phyloP scores from a whole-genome alignment of 1,140 invertebrate genomes.

The Gonatopus flavifemur region DNA sequence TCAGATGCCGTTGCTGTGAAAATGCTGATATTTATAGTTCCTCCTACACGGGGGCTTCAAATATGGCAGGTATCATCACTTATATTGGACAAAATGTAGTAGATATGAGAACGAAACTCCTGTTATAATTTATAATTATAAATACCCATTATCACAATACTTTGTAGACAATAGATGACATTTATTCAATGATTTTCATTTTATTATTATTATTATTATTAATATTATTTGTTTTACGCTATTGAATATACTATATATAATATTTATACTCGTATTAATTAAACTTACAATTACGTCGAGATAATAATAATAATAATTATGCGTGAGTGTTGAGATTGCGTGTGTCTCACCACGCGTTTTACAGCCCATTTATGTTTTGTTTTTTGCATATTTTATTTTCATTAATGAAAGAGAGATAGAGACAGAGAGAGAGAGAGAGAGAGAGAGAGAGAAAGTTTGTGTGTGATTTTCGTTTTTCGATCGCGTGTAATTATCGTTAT shows the following conservation, averaged over 20 bases:
- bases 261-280: constrained; percentile 56
- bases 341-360: constrained; percentile 40
- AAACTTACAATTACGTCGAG: constrained; percentile 59
- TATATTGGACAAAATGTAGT: too few relatives aligned
- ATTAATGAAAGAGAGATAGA: not conserved
- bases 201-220: constrained; percentile 49
- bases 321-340: constrained; percentile 54
- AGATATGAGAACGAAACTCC: too few relatives aligned
- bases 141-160: too few relatives aligned
- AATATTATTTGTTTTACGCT: too few relatives aligned
- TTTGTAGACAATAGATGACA: constrained; percentile 55
- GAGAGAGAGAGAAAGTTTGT: not conserved
- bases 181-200: constrained; percentile 57
- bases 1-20: too few relatives aligned
- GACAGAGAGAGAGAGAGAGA: constrained; percentile 1
- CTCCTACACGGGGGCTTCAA: too few relatives aligned
- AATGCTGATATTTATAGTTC: too few relatives aligned
- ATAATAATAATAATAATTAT: too few relatives aligned
- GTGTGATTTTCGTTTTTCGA: constrained; percentile 10
- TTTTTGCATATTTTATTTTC: constrained; percentile 1
- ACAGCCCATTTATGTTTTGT: constrained; percentile 25
- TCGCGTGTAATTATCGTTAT: constrained; percentile 6
- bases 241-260: too few relatives aligned
- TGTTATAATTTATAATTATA: too few relatives aligned
- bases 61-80: too few relatives aligned